Evolutionary conservation across 1,140 invertebrate genomes (phyloP), one percentile per base, ranked within the genome.

Genomic region (Steinernema khuongi): DNA sequence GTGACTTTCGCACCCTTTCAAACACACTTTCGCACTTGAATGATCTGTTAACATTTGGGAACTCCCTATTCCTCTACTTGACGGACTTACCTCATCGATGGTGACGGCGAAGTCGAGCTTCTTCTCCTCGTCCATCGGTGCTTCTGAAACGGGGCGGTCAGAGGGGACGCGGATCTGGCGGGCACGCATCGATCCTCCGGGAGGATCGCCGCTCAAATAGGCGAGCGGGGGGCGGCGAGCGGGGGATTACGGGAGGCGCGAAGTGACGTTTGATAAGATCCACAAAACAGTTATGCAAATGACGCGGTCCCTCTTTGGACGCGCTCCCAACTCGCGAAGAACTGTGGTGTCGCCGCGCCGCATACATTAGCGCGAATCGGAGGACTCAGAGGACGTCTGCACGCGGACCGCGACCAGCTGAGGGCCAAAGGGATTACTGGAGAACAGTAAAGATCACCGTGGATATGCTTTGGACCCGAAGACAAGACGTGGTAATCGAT

Each of bases 221-320:
- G 50, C 14, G 36, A 7, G 7, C 7, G 7, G 36, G 36, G n/a
- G 36, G n/a, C 36, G 36, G 36, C 36, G 36, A 41, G 36, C 36
- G 36, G n/a, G 36, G 36, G 36, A 11, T 41, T n/a, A n/a, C 36
- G 7, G 36, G n/a, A n/a, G n/a, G n/a, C 36, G 36, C 7, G 36
- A n/a, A 41, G 36, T 11, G 36, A 41, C n/a, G n/a, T n/a, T n/a
- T n/a, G 36, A 41, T 11, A 11, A 41, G n/a, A 7, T 11, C 7
- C 36, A 41, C 36, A 41, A n/a, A 7, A 41, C 36, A 41, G 36
- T 41, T 41, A 60, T 60, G 50, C 50, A 60, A 60, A 60, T 60
- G 50, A 22, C 50, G 50, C 50, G 50, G 50, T 26, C 50, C 7
- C 22, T 22, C 14, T 17, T 60, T 60, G 50, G 50, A 60, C 50